Evolutionary conservation across 2,113 vertebrate genomes (phyloP).

Genomic region (Daubentonia madagascariensis): DNA sequence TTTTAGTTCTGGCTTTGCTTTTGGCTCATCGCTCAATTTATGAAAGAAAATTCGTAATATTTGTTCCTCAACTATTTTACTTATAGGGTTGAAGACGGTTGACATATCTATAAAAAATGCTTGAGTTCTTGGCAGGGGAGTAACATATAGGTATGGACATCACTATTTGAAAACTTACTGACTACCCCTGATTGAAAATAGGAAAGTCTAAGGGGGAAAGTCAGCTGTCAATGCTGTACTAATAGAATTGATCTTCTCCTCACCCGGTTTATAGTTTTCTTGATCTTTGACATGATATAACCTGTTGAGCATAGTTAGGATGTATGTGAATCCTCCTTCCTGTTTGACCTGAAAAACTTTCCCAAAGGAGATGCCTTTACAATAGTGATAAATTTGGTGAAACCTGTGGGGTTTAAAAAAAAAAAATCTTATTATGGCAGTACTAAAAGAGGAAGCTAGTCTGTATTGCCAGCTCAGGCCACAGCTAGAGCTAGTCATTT

Average conservation of each 20-base stretch:
- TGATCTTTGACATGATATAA: not conserved
- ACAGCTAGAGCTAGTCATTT: slow-evolving; percentile 81
- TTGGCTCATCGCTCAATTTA: not conserved
- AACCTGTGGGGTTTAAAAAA: not conserved
- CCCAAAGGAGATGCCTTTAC: not conserved
- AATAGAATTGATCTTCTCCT: not conserved
- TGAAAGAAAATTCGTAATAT: not conserved
- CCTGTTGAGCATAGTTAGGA: not conserved
- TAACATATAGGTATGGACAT: not conserved
- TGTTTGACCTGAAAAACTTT: slow-evolving; percentile 31
- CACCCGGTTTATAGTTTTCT: not conserved
- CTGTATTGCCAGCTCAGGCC: slow-evolving; percentile 74
- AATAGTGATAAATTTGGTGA: not conserved
- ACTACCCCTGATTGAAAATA: not conserved
- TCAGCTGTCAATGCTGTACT: not conserved
- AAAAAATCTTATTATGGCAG: slow-evolving; percentile 52
- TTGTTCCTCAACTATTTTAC: not conserved
- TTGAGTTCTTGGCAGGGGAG: not conserved
- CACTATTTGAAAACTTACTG: not conserved
- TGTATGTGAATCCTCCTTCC: not conserved
- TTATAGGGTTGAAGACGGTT: not conserved
- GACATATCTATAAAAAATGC: not conserved
- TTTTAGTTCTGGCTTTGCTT: not conserved
- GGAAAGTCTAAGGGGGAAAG: not conserved
- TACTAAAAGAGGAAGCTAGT: slow-evolving; percentile 83